Evolutionary conservation across 1,140 invertebrate genomes (phyloP).

Genomic region (Apolygus lucorum): DNA sequence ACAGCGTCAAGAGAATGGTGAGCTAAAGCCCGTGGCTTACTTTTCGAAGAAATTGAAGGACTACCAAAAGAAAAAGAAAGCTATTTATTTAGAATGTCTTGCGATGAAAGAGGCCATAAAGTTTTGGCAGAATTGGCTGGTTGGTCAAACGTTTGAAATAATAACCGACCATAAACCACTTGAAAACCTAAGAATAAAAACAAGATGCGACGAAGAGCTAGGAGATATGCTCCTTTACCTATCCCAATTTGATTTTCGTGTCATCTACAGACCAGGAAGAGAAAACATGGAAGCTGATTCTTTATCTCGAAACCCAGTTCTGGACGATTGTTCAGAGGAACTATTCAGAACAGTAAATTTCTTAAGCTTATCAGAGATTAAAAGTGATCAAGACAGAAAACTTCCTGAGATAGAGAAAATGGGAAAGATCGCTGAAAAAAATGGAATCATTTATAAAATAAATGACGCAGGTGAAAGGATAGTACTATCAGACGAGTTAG

Average conservation of each 20-base stretch:
- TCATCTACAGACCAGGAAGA: conserved; percentile 31
- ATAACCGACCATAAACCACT: conserved; percentile 40
- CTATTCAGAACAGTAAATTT: conserved; percentile 31
- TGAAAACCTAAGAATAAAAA: conserved; percentile 39
- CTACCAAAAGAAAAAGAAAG: conserved; percentile 36
- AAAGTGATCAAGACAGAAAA: neutral
- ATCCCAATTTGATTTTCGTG: conserved; percentile 36
- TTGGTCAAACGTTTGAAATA: conserved; percentile 37
- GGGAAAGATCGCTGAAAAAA: conserved; percentile 10
- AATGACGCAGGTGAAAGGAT: conserved; percentile 33
- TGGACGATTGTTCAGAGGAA: conserved; percentile 31
- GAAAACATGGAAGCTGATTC: conserved; percentile 32
- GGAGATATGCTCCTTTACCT: conserved; percentile 38
- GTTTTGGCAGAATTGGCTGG: conserved; percentile 40
- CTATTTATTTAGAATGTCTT: conserved; percentile 37
- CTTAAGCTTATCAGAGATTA: conserved; percentile 15
- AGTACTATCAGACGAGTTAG: conserved; percentile 29
- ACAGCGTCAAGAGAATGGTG: conserved; percentile 33
- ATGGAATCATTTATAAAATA: conserved; percentile 13
- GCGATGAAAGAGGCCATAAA: conserved; percentile 39
- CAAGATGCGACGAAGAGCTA: conserved; percentile 36
- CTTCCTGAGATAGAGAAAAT: neutral
- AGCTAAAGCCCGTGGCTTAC: conserved; percentile 36
- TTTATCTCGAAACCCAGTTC: conserved; percentile 31
- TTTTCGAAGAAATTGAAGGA: conserved; percentile 35